phyloP scores from a whole-genome alignment of 2,113 vertebrate species.

The Phrynocephalus versicolor region DNA sequence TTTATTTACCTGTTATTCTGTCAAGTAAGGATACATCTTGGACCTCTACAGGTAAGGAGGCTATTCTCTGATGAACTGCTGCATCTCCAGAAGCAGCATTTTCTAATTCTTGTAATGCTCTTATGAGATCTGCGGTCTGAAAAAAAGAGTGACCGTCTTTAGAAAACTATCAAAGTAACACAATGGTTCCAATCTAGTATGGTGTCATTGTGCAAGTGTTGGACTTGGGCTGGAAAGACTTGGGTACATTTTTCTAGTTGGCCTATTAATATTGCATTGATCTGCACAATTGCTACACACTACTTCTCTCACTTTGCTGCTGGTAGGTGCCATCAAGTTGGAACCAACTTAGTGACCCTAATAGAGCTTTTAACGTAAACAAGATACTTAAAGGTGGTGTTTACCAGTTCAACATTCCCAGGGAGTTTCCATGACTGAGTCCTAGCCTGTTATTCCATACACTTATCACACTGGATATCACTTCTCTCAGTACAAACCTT shows the following conservation, averaged over 20 bases:
- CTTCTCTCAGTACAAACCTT: not conserved
- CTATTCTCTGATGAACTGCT: slow-evolving; percentile 93
- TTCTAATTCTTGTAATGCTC: slow-evolving; percentile 96
- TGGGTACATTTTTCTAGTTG: not conserved
- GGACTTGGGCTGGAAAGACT: not conserved
- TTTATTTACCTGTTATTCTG: slow-evolving; percentile 91
- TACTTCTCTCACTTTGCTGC: too few species aligned
- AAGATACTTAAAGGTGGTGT: too few species aligned
- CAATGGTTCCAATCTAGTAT: not conserved
- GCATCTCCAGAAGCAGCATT: slow-evolving; percentile 95
- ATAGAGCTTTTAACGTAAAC: too few species aligned
- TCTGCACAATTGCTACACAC: not conserved
- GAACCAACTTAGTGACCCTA: too few species aligned
- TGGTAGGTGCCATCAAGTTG: too few species aligned
- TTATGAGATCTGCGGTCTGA: slow-evolving; percentile 94
- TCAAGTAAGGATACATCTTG: slow-evolving; percentile 94
- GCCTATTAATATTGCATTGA: not conserved
- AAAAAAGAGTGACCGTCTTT: slow-evolving; percentile 59
- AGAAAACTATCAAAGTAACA: slow-evolving; percentile 38
- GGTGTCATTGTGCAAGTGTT: not conserved
- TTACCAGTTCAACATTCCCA: too few species aligned
- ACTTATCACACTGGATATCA: not conserved
- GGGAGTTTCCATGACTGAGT: too few species aligned
- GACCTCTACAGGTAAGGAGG: slow-evolving; percentile 92
- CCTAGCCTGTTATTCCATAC: too few species aligned